Base-by-base conservation (phyloP, 2,797 vertebrate species). In the Clarias laeviceps region DNA sequence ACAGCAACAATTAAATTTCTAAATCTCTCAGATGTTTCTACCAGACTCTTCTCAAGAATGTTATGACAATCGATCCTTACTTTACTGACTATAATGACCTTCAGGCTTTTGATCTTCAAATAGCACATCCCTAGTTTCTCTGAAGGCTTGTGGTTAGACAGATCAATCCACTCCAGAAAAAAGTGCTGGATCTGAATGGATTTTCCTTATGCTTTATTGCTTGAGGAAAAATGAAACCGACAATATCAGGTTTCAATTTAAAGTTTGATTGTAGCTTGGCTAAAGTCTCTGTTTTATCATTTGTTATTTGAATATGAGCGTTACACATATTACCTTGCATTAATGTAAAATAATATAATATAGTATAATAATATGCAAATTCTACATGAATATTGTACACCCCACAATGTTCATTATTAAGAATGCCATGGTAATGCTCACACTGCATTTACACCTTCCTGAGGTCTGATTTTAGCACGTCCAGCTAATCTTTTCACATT, bases 161-260 rank as follows among this genome's bases (percentile, higher is more conserved):
- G 29, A 88, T 82, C 78, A 45, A 70, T 84, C 59, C 20, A 54
- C 27, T 82, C 29, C 27, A n/a, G 4, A 70, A 80, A 87, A 66
- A 77, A 27, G n/a, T 18, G 22, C 29, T 20, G 80, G 76, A 82
- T 37, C 50, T 79, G 32, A 54, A 59, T 74, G 24, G 8, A 69
- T 64, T 64, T 80, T 27, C 32, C 3, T n/a, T 5, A 4, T 15
- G 17, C 56, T 59, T 59, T 37, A 14, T 37, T 61, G 76, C 34
- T 40, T 40, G 22, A 79, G 4, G 5, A 22, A 12, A 32, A 29
- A 56, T 12, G 17, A 20, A 57, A 29, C 11, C 17, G 32, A 32
- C 27, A 32, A 50, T 29, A 29, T 45, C 24, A 45, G 17, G 27
- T 77, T 57, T 32, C 4, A 2, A 54, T 76, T 29, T 2, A 56